Base-by-base conservation (phyloP, 1,140 invertebrate genomes). In the Ruditapes philippinarum region DNA sequence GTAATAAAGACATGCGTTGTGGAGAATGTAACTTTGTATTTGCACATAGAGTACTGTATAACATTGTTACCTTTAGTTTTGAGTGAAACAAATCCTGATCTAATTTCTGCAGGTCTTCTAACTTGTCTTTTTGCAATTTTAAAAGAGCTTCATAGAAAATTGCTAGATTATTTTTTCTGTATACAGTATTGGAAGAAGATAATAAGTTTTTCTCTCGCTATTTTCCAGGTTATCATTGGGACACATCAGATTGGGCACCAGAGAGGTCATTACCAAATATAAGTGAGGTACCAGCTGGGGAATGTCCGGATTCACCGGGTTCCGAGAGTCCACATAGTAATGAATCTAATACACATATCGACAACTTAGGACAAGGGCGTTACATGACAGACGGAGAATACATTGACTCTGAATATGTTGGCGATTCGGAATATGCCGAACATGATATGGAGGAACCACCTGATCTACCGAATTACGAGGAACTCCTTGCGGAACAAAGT, bases 211-310 rank as follows among this genome's bases (percentile, higher is more conserved):
- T 9, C 51, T 51, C 49, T 40, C 42, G 14, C 5, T 45, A 45
- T 45, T 86, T 93, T 90, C 36, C 91, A 97, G 98, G 97, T 95
- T 99, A 99, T 96, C 98, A 99, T 96, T 99, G 98, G 98, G 98
- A 99, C 96, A 98, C 98, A 95, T 99, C 98, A 91, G 98, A 99
- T 96, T 99, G 98, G 98, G 97, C 98, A 90, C 97, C 97, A 84
- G 97, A 94, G 11, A 92, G 91, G 31, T 92, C 98, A 88, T 96
- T 98, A 92, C 98, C 98, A 76, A 98, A 98, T 95, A 99, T 99
- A 95, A 98, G 98, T 83, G 98, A 98, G 96, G 98, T 99, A 91
- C 98, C 98, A 88, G 98, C 98, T 93, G 98, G 97, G 93, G 98
- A 99, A 96, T 97, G 98, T 81, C 97, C 97, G 45, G 98, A 99